Percentiles rank a stretch among this genome's conserved stretches.
Evolutionary conservation across 2,113 vertebrate species (phyloP).

Genomic region (Oryzias celebensis): DNA sequence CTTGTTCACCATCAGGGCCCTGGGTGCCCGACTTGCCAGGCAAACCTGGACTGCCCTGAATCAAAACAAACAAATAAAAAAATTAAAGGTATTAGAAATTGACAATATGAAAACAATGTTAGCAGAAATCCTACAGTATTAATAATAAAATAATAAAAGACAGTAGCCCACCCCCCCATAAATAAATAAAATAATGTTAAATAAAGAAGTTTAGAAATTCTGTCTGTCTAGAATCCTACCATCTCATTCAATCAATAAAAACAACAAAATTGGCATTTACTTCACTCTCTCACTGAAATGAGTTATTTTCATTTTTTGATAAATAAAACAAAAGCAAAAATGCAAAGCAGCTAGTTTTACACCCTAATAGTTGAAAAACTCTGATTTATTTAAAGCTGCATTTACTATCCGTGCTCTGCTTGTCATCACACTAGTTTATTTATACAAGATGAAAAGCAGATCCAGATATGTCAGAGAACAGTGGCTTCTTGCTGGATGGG

Average conservation of each 20-base stretch:
- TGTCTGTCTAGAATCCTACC: neutral
- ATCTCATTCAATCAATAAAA: neutral
- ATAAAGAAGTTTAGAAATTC: neutral
- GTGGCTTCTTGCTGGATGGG: neutral
- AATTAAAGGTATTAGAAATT: neutral
- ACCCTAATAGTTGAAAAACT: no score
- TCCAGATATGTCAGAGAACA: neutral
- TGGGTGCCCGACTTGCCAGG: constrained; percentile 49
- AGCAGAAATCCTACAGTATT: no score
- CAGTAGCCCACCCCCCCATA: no score
- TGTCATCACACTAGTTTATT: neutral
- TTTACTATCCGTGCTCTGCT: neutral
- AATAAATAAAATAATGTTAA: neutral
- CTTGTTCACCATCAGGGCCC: constrained; percentile 38
- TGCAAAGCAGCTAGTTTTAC: neutral
- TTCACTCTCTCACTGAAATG: neutral
- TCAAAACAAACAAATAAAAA: neutral
- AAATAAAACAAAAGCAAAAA: neutral
- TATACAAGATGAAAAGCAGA: neutral
- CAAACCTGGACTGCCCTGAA: constrained; percentile 60
- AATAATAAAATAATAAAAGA: no score
- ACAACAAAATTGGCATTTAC: neutral
- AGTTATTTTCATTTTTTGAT: neutral
- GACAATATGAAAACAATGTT: no score
- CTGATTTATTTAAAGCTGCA: neutral